Base-by-base conservation (phyloP, 2,797 vertebrate genomes). In the Neostethus bicornis region DNA sequence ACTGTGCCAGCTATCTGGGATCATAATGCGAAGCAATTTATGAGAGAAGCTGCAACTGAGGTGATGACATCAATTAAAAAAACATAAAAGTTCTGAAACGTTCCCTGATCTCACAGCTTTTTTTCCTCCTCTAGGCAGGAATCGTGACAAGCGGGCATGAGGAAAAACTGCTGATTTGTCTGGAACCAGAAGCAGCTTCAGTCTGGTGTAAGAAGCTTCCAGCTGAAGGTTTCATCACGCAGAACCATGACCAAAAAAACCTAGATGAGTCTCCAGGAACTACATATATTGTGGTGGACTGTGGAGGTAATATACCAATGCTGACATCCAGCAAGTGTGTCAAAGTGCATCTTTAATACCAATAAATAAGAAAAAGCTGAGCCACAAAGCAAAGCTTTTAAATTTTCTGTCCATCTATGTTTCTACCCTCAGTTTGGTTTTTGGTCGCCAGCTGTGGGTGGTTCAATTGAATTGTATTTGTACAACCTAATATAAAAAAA, bases 221-320 rank as follows among this genome's bases (percentile, higher is more conserved):
- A 51, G 21, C 23, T 21, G 47, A 61, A 1, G 9, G 57, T 6
- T 51, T 60, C 47, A 51, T 61, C 8, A 0, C 24, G 14, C 1
- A 51, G 3, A 28, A 14, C 0, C 13, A 7, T 1, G 17, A 10
- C 5, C 6, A 11, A 13, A 0, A 0, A 1, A 8, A 2, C 6
- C 23, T 51, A 3, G 41, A 51, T 14, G 16, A 0, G 7, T 16
- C 0, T 28, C 29, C 57, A 35, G 48, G 39, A 21, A 32, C 48
- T 3, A 29, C 10, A 4, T 51, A 0, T 14, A 41, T 37, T 0
- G 4, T 51, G 6, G 0, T 50, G 0, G 47, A 16, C 23, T 51
- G 47, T 44, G 46, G 47, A 60, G 57, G 57, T 60, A 50, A n/a
- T 2, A 21, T n/a, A n/a, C n/a, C n/a, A n/a, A n/a, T n/a, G n/a